Evolutionary conservation across 2,888 invertebrate genomes (phyloP), one percentile per base, ranked within the genome.

Genomic region (Oligia strigilis): DNA sequence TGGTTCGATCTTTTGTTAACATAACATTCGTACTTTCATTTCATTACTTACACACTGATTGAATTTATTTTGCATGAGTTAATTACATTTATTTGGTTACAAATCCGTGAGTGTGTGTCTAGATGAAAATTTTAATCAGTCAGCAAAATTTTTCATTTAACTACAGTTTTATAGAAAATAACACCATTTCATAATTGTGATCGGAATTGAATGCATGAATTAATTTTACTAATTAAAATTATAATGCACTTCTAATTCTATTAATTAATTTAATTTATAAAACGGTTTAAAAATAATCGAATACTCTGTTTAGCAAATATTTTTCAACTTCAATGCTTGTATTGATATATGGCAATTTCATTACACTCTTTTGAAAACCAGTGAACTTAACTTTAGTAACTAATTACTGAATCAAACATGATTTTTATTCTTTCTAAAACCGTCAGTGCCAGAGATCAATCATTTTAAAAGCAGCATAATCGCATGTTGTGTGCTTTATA

Each of bases 1-100:
- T 43, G 40, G 40, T 80, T 71, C 17, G 29, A 62, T 52, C 1
- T 70, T 60, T 23, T 43, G 40, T 70, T 78, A 70, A 52, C 49
- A 69, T 13, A 79, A 71, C 49, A 60, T 58, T 67, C 8, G 67
- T 49, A 78, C n/a, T 78, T 49, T 43, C 29, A 46, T 71, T 52
- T 70, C 8, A 72, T 66, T 58, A 43, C 19, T 19, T 36, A 65
- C 46, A 75, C 5, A 36, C 23, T 66, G 52, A 14, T 46, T 66
- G 0, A 65, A 73, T 40, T 73, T 29, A 49, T 80, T 65, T 64
- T 46, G 19, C 72, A 55, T 70, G 17, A 52, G 23, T 52, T 62
- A n/a, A 71, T 71, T 60, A 62, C 5, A 62, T 62, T 62, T 52
- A 43, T 72, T 40, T 62, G 29, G 62, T 60, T 43, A 36, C 29